Conservation (phyloP, 2,888 invertebrate genomes). For the Automeris io region DNA sequence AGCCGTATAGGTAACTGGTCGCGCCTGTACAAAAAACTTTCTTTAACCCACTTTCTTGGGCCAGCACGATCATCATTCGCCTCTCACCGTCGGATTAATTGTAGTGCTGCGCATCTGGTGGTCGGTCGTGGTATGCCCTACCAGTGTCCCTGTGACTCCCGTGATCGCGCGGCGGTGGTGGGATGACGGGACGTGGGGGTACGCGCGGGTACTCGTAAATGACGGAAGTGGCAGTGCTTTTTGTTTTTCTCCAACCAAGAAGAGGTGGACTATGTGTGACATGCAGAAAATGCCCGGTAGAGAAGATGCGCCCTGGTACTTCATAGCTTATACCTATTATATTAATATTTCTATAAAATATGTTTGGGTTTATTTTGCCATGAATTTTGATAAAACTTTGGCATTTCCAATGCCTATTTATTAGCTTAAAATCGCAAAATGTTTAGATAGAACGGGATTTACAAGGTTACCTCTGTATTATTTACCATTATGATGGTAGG, state of each 20-base stretch:
- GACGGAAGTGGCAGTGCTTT: conserved; percentile 60
- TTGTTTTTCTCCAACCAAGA: conserved; percentile 39
- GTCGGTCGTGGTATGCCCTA: conserved; percentile 68
- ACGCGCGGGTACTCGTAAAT: conserved; percentile 37
- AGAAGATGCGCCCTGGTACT: conserved; percentile 64
- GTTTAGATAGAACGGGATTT: too few relatives aligned
- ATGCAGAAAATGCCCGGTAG: conserved; percentile 69
- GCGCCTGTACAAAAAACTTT: conserved; percentile 69
- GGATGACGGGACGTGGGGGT: conserved; percentile 61
- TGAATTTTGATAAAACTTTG: too few relatives aligned
- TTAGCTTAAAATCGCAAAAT: too few relatives aligned
- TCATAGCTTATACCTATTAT: background rate
- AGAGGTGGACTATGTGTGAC: conserved; percentile 57
- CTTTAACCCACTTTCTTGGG: conserved; percentile 75
- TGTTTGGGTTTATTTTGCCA: background rate
- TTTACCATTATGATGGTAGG: too few relatives aligned
- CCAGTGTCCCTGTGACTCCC: conserved; percentile 67
- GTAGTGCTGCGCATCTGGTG: conserved; percentile 64
- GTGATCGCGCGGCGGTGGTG: conserved; percentile 59
- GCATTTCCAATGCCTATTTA: too few relatives aligned
- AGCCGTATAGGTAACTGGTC: conserved; percentile 57
- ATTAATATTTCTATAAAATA: background rate
- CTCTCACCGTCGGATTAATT: conserved; percentile 57
- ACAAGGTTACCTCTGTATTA: too few relatives aligned
- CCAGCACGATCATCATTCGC: conserved; percentile 59